phyloP scores from a whole-genome alignment of 2,113 vertebrate genomes.

The Phylloscopus trochilus region DNA sequence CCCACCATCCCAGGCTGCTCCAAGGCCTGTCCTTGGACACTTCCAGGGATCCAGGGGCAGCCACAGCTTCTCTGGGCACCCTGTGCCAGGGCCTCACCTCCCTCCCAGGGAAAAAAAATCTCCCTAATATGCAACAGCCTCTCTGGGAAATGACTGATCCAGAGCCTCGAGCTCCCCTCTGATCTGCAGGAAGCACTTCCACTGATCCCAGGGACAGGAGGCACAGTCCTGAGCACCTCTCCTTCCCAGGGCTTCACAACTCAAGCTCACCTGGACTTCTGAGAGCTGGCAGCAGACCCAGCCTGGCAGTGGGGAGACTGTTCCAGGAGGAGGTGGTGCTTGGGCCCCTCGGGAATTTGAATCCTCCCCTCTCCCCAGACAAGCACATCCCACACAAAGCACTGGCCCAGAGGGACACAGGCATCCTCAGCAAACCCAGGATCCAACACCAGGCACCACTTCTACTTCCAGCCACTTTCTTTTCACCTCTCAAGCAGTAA shows the following conservation, averaged over 20 bases:
- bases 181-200: background rate
- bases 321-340: fast-evolving
- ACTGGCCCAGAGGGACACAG: background rate
- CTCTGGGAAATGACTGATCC: background rate
- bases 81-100: background rate
- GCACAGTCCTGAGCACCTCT: background rate
- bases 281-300: background rate
- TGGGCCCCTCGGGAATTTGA: fast-evolving
- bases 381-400: background rate
- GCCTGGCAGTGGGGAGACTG: background rate
- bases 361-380: background rate
- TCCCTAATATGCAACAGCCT: background rate
- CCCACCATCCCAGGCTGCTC: fast-evolving
- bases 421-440: background rate
- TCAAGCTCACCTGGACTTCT: background rate
- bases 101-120: background rate
- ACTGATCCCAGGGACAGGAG: background rate
- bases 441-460: background rate
- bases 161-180: background rate
- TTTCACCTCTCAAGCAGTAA: background rate
- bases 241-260: background rate
- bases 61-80: background rate
- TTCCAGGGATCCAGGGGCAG: background rate
- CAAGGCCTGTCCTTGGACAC: background rate
- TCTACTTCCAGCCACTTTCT: background rate